phyloP scores from a whole-genome alignment of 2,113 vertebrate genomes.

The Melanocharis versteri region DNA sequence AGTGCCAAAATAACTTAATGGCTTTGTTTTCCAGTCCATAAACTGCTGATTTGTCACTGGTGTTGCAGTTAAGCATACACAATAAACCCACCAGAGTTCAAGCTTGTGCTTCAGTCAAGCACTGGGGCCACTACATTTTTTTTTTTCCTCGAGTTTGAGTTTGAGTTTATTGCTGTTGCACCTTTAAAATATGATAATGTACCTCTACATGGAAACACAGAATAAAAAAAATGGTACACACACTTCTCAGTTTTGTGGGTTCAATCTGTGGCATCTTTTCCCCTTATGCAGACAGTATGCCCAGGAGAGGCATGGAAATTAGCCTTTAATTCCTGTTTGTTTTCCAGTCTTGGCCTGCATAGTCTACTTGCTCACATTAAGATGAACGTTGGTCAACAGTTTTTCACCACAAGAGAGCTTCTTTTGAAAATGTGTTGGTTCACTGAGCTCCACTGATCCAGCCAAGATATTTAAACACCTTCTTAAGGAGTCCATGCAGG shows the following conservation, averaged over 20 bases:
- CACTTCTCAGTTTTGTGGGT: background rate
- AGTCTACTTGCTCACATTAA: background rate
- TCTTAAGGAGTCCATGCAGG: background rate
- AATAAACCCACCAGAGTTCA: slow-evolving; percentile 30
- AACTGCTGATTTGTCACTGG: slow-evolving; percentile 44
- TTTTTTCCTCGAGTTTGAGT: too few species aligned
- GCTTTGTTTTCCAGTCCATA: slow-evolving; percentile 62
- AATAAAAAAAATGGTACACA: background rate
- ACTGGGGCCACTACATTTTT: background rate
- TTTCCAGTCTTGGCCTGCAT: background rate
- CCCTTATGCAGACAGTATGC: background rate
- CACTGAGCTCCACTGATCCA: background rate
- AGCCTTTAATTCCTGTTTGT: background rate
- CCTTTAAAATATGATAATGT: background rate
- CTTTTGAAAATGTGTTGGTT: background rate
- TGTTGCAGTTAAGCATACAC: slow-evolving; percentile 37
- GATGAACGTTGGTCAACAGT: background rate
- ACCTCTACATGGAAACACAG: background rate
- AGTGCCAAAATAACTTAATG: slow-evolving; percentile 67
- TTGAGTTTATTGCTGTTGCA: background rate
- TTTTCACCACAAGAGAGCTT: background rate
- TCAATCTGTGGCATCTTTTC: background rate
- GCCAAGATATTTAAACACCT: background rate
- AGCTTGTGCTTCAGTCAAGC: background rate
- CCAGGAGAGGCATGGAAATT: background rate